Base-by-base conservation (phyloP, 2,888 invertebrate genomes). In the Tryphoninae sp. region DNA sequence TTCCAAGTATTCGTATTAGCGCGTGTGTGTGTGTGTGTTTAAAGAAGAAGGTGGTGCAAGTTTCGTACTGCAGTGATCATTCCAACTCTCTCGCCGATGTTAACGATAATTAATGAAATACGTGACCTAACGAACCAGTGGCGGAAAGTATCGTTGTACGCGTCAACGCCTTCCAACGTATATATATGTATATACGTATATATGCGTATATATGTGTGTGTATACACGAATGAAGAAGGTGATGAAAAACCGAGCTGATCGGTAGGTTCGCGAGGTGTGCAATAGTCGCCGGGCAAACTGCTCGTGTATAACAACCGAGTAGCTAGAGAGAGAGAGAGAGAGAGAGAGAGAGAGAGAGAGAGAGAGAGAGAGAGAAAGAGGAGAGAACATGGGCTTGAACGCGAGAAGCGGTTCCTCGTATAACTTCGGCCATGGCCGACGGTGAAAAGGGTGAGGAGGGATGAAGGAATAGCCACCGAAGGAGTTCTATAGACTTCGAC, bases 91-190 rank as follows among this genome's bases (percentile, higher is more conserved):
- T 62, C 77, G 77, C 23, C 62, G 73, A 76, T 79, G 72, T 82
- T 82, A 79, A 82, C 72, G 79, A 77, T 82, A 82, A 82, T 82
- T 82, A 79, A 82, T 82, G 82, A 77, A 82, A 79, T 76, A 82
- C 82, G 82, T 79, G 79, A 82, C 76, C 76, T 73, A 82, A 79
- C 76, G 76, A 69, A 82, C 72, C 82, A 73, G 33, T 33, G 42
- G 82, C 76, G 59, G 68, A 72, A 76, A 68, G 82, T 79, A 79
- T 82, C 75, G 64, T 62, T 62, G 68, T 55, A 64, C 62, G 61
- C 33, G 16, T 51, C 65, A 53, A 33, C 59, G 67, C n/a, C 9
- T n/a, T 33, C 19, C 19, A 19, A 42, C 59, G 13, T 23, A 4
- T 2, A n/a, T 61, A 2, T 61, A 6, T 6, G 33, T 55, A 55